Conservation (phyloP, 2,113 vertebrate genomes). For the Cheirogaleus medius region DNA sequence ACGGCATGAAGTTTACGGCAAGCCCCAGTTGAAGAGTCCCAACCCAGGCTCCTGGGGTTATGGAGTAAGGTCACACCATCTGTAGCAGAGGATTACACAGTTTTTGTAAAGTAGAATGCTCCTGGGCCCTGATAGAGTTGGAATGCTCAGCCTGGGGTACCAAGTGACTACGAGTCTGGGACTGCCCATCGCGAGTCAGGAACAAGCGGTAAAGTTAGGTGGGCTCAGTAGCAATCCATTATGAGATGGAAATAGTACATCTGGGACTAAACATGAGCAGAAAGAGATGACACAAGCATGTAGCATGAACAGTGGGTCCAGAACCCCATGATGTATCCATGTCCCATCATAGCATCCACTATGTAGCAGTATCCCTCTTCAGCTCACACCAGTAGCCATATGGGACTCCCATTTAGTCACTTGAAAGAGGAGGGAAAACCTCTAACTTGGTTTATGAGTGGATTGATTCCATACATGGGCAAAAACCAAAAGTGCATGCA, state of each 20-base stretch:
- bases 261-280: not conserved
- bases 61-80: not conserved
- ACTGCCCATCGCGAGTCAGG: not conserved
- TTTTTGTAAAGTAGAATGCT: not conserved
- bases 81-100: not conserved
- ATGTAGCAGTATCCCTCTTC: not conserved
- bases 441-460: not conserved
- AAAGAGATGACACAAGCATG: not conserved
- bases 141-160: not conserved
- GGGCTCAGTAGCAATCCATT: not conserved
- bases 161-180: not conserved
- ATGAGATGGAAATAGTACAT: not conserved
- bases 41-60: not conserved
- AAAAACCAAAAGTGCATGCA: not conserved
- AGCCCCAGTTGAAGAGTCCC: not conserved
- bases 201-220: not conserved
- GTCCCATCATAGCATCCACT: not conserved
- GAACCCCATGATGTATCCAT: not conserved
- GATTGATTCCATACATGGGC: not conserved
- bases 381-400: not conserved
- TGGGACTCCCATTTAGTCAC: not conserved
- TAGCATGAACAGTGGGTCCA: not conserved
- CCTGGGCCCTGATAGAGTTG: not conserved
- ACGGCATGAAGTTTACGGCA: not conserved
- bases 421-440: not conserved